These are phyloP conservation scores for Poecilia gillii DNA, from an alignment of 2,797 vertebrate species.

Conservation along the genomic window DNA sequence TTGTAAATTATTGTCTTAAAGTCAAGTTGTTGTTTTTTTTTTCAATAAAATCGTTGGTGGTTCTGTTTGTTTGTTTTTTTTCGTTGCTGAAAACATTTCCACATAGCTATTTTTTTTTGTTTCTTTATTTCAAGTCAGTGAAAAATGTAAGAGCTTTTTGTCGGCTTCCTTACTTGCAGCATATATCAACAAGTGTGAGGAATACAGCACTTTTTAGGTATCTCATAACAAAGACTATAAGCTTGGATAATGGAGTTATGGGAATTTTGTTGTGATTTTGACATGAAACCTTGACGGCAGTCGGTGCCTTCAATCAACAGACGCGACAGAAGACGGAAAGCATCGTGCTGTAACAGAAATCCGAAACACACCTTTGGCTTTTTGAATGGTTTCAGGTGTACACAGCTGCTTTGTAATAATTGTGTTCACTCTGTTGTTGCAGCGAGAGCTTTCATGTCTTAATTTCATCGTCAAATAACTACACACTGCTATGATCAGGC, in stretches of 20 bases:
- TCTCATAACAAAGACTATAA: background rate
- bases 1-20: background rate
- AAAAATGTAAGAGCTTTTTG: background rate
- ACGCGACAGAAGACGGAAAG: constrained; percentile 16
- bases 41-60: no score
- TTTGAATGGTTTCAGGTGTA: constrained; percentile 32
- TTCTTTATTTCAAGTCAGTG: background rate
- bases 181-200: background rate
- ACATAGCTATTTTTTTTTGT: background rate
- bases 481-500: constrained; percentile 62
- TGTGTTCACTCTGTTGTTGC: constrained; percentile 55
- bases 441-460: constrained; percentile 61
- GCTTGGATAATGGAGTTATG: background rate
- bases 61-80: background rate
- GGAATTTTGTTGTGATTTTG: background rate
- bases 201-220: background rate
- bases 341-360: constrained; percentile 26
- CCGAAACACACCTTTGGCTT: constrained; percentile 39
- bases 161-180: background rate
- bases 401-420: constrained; percentile 50
- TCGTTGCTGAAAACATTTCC: background rate
- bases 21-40: no score
- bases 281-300: background rate
- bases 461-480: constrained; percentile 69
- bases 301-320: background rate